These are phyloP conservation scores for Rhynchotus rufescens DNA, from an alignment of 2,797 vertebrate genomes.

Conservation along the genomic window DNA sequence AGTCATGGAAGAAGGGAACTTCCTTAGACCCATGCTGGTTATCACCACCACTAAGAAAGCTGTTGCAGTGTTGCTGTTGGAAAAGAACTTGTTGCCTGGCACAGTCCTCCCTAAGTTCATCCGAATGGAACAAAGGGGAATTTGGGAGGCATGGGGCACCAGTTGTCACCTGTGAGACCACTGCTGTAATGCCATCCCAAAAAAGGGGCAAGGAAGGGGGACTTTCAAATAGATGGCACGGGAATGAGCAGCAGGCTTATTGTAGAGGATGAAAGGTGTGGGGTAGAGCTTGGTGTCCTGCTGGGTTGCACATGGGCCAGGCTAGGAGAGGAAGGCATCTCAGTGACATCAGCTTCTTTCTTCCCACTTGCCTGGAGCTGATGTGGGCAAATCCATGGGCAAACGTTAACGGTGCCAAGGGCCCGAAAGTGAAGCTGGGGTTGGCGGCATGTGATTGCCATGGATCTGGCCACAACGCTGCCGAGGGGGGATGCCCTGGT, in stretches of 20 bases:
- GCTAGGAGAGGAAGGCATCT: not conserved
- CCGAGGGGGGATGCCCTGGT: conserved; percentile 47
- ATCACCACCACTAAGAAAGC: not conserved
- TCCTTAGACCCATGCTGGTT: not conserved
- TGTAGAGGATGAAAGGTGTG: not conserved
- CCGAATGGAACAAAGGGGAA: not conserved
- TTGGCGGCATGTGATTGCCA: conserved; percentile 62
- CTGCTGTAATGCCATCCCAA: not conserved
- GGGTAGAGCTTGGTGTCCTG: not conserved
- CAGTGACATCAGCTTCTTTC: not conserved
- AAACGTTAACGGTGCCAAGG: conserved; percentile 67
- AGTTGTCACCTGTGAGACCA: not conserved
- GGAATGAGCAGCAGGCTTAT: not conserved
- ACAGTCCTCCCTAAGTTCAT: not conserved
- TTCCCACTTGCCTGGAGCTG: conserved; percentile 43
- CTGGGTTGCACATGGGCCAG: not conserved
- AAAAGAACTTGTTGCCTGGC: not conserved
- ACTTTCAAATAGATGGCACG: not conserved
- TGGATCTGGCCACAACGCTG: conserved; percentile 55
- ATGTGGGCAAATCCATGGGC: conserved; percentile 49
- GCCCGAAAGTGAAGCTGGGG: conserved; percentile 56
- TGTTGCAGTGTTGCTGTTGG: not conserved
- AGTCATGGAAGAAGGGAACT: not conserved
- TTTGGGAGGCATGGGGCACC: not conserved
- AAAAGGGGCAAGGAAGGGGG: not conserved